Evolutionary conservation across 2,797 vertebrate species (phyloP), one percentile per base, ranked within the genome.

Genomic region (Poeciliopsis turneri): DNA sequence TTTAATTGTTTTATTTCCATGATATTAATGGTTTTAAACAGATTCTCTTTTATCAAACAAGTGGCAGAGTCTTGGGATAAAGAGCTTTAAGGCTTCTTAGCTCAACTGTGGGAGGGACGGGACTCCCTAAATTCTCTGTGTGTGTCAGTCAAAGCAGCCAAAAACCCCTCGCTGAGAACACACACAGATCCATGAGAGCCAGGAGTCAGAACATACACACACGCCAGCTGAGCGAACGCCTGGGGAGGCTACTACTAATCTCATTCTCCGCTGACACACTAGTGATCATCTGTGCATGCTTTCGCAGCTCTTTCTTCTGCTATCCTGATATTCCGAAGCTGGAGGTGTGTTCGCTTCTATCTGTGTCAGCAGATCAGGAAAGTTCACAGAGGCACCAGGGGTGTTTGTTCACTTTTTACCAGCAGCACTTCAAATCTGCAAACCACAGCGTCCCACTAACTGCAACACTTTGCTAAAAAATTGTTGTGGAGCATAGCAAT

Each of bases 221-320:
- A 68, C 70, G 71, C 69, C 77, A 87, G 76, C 80, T 76, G 88
- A 90, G 80, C 6, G 78, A 88, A 89, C 1, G 85, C 87, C 87
- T 71, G 78, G 88, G 90, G 87, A 80, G 83, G 82, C 81, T 70
- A 83, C 81, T 81, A 87, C 86, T 93, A 91, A 93, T 95, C 87
- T 90, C 84, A 79, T 91, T 90, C 82, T 91, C 77, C 84, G 88
- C 94, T 93, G 87, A 89, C 90, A 93, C 87, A 86, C 88, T 82
- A 69, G 75, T 82, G 84, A 88, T 93, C 90, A 83, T 83, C 79
- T 89, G 79, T 84, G 82, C 82, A 74, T 70, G 86, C 82, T 78
- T 86, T 86, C 84, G 75, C 78, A 83, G 80, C 82, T 89, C 81
- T 80, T 82, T 77, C 69, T 69, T 55, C 78, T 78, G 36, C 83